Evolutionary conservation across 2,888 invertebrate species (phyloP).

Genomic region (Heliconius cydno): DNA sequence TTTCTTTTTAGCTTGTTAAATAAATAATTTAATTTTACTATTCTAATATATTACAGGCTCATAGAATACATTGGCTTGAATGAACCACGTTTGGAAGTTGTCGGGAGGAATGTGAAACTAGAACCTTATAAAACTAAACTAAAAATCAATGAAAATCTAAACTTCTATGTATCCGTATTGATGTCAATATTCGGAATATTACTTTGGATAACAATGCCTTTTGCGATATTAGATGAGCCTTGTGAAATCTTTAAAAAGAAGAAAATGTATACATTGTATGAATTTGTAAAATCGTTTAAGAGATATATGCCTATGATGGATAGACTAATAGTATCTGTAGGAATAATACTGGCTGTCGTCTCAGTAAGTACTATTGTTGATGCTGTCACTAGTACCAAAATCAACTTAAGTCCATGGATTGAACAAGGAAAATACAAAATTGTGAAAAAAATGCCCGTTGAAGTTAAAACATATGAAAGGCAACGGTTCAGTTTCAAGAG

Average conservation of each 20-base stretch:
- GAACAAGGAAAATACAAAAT: conserved; percentile 56
- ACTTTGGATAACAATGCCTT: conserved; percentile 60
- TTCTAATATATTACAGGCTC: conserved; percentile 20
- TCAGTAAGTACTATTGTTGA: conserved; percentile 53
- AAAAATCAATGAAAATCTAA: conserved; percentile 51
- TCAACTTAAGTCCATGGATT: conserved; percentile 60
- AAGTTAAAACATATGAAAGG: neutral
- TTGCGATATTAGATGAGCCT: conserved; percentile 55
- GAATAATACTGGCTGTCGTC: conserved; percentile 53
- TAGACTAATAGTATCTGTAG: conserved; percentile 54
- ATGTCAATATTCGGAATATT: conserved; percentile 57
- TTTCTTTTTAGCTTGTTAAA: neutral
- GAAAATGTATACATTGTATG: conserved; percentile 48
- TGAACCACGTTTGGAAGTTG: neutral
- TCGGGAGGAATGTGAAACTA: neutral
- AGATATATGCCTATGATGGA: conserved; percentile 55
- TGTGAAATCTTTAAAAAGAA: conserved; percentile 54
- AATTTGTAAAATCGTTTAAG: conserved; percentile 50
- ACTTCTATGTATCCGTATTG: conserved; percentile 57
- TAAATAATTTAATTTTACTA: neutral
- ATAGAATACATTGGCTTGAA: conserved; percentile 23
- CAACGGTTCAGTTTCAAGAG: conserved; percentile 8
- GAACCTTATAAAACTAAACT: conserved; percentile 50
- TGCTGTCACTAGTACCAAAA: conserved; percentile 58
- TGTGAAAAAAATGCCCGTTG: conserved; percentile 5